Percentiles rank a stretch among this genome's conserved stretches.
These are phyloP conservation scores for Caenorhabditis doughertyi DNA, from an alignment of 2,888 invertebrate species.

Conservation along the genomic window DNA sequence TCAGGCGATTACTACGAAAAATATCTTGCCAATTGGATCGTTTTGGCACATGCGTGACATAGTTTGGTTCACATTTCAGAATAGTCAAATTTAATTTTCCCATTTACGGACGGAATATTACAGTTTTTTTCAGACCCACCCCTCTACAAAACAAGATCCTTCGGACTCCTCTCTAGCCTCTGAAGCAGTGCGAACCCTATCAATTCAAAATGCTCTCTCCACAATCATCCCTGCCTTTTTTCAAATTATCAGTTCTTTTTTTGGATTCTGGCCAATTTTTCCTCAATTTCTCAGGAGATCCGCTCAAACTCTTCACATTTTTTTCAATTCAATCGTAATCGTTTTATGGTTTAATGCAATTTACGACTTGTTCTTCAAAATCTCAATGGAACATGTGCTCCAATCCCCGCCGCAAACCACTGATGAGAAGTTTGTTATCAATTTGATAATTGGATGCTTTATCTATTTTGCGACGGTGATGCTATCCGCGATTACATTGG, in stretches of 20 bases:
- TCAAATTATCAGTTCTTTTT: conserved; percentile 62
- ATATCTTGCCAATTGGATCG: too few relatives aligned
- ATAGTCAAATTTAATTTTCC: too few relatives aligned
- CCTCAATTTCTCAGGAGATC: conserved; percentile 15
- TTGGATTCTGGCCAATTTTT: conserved; percentile 65
- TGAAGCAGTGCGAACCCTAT: conserved; percentile 37
- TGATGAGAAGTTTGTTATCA: conserved; percentile 63
- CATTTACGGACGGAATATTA: too few relatives aligned
- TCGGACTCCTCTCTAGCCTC: conserved; percentile 34
- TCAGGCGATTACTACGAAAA: too few relatives aligned
- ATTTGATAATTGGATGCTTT: conserved; percentile 60
- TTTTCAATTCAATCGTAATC: conserved; percentile 55
- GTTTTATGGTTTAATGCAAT: conserved; percentile 64
- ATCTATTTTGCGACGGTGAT: conserved; percentile 64
- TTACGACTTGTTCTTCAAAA: conserved; percentile 55
- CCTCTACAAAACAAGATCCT: not conserved
- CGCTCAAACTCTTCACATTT: conserved; percentile 60
- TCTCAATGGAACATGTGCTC: conserved; percentile 57
- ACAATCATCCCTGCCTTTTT: conserved; percentile 63
- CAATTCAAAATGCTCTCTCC: conserved; percentile 48
- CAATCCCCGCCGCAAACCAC: not conserved
- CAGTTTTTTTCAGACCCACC: conserved; percentile 2
- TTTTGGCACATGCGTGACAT: too few relatives aligned
- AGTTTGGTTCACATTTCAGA: too few relatives aligned
- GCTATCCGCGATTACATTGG: conserved; percentile 57